Evolutionary conservation across 2,888 invertebrate species (phyloP), one percentile per base, ranked within the genome.

Genomic region (Drosophila histrio): DNA sequence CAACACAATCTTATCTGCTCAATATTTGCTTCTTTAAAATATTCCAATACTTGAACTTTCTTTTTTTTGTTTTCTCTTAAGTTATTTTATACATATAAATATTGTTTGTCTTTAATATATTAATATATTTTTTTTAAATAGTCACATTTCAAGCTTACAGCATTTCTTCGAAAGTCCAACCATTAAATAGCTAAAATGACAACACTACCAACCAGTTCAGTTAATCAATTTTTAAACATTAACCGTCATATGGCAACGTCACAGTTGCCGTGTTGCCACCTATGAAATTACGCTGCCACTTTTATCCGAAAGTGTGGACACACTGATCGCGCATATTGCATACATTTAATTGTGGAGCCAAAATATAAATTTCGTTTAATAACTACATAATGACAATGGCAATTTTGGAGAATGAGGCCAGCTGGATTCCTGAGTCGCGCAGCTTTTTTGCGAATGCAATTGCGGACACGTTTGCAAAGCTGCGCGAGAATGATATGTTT

Each of bases 351-450:
- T 22, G 3, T 21, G 3, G 1, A 4, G 7, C 8, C 13, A 13
- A 41, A 43, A 9, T 43, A 5, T 15, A 24, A 15, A 24, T 0
- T 41, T 5, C 2, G 9, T 22, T 15, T 5, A 15, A 13, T 2
- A 8, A 24, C 24, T 9, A 6, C 11, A 11, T 15, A 15, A 71
- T 57, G 66, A 6, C 1, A 0, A 32, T 43, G 1, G 1, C 3
- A 2, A 19, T 15, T 17, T 0, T 6, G 8, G 3, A 13, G 1
- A 22, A 3, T 22, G 41, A 21, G 24, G 0, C 26, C 1, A 13
- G 0, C 0, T 73, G 70, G 68, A 34, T 73, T 26, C 0, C 13
- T 0, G 54, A 67, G 8, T 73, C 61, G 1, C 47, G 30, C 8
- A 24, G 9, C 22, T 72, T 72, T 9, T 72, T 62, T 9, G 6